Percentiles rank a stretch among this genome's conserved stretches.
Evolutionary conservation across 2,888 invertebrate genomes (phyloP).

Genomic region (Acronicta leporina): DNA sequence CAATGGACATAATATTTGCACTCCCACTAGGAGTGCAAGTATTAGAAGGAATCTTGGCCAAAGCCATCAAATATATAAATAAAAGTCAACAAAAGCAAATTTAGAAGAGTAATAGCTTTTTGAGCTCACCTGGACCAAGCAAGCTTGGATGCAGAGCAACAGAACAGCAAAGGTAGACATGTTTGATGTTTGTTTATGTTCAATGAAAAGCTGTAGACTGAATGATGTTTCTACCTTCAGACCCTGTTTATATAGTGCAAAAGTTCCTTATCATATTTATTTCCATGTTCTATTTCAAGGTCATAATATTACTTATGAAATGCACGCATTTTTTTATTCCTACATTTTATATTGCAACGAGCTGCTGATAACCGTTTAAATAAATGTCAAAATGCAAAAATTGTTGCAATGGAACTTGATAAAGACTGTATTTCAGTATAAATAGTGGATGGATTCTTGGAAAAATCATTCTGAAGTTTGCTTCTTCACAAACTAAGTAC

Average conservation of each 20-base stretch:
- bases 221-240: constrained; percentile 10
- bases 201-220: constrained; percentile 25
- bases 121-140: constrained; percentile 4
- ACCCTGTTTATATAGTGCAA: constrained; percentile 3
- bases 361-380: constrained; percentile 6
- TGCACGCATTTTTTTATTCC: constrained; percentile 6
- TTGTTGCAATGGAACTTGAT: background rate
- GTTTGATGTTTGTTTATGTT: no score
- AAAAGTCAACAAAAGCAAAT: no score
- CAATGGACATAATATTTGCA: no score
- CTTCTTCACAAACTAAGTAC: constrained; percentile 7
- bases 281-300: constrained; percentile 1
- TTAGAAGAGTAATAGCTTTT: no score
- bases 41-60: no score
- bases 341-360: background rate
- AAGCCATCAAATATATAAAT: no score
- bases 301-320: background rate
- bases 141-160: constrained; percentile 6
- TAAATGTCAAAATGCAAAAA: background rate
- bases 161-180: constrained; percentile 50
- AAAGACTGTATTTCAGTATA: constrained; percentile 19
- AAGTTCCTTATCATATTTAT: background rate
- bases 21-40: no score
- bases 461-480: constrained; percentile 18
- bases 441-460: constrained; percentile 13